Conservation (phyloP, 2,797 vertebrate genomes). For the Sardinella longiceps region DNA sequence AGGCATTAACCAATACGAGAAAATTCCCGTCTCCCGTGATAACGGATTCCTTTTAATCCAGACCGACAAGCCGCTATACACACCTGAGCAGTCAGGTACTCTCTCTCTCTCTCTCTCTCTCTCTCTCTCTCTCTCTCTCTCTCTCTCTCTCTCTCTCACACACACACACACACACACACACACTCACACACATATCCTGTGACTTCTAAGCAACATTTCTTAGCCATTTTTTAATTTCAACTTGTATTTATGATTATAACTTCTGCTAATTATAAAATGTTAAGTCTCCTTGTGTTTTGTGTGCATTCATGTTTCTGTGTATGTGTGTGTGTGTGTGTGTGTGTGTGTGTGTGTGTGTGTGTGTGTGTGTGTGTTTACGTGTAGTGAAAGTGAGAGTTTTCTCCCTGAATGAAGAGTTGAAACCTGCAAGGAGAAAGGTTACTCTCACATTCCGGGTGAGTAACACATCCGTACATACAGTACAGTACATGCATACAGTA, state of each 20-base stretch:
- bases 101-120: not conserved
- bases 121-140: not conserved
- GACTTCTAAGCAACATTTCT: too few species aligned
- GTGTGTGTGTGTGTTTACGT: conserved; percentile 33
- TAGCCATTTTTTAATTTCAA: too few species aligned
- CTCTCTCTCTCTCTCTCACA: not conserved
- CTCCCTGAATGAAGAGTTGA: conserved; percentile 87
- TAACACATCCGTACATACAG: not conserved
- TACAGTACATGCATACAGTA: too few species aligned
- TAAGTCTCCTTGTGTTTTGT: not conserved
- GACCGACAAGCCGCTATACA: conserved; percentile 91
- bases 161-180: not conserved
- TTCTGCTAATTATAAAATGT: not conserved
- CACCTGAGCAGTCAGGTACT: conserved; percentile 81
- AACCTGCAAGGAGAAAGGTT: conserved; percentile 79
- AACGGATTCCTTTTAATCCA: conserved; percentile 93
- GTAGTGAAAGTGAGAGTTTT: conserved; percentile 90
- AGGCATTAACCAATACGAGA: conserved; percentile 74
- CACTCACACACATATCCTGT: not conserved
- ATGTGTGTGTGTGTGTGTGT: conserved; percentile 27
- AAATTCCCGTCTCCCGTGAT: conserved; percentile 75
- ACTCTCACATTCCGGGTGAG: conserved; percentile 85
- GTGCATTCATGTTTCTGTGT: not conserved
- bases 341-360: not conserved
- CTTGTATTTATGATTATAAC: too few species aligned